Conservation (phyloP, 92 coral and sea anemone genomes). For the Umimayanthus kanabou region DNA sequence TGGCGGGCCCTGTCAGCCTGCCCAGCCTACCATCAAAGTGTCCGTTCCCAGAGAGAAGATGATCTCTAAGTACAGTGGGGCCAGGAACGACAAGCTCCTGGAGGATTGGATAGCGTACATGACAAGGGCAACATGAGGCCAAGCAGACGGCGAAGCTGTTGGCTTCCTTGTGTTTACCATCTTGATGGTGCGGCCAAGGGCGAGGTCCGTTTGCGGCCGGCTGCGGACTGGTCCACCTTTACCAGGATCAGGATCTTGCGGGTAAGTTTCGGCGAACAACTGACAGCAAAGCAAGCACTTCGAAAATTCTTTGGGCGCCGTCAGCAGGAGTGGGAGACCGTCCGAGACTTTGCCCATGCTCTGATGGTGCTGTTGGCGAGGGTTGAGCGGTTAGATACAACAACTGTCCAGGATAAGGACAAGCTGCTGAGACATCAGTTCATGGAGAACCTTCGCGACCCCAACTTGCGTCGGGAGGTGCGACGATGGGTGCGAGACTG, state of each 20-base stretch:
- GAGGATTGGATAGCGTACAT: no score
- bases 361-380: conserved; percentile 34
- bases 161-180: conserved; percentile 51
- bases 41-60: no score
- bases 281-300: conserved; percentile 44
- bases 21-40: conserved; percentile 30
- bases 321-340: neutral
- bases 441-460: conserved; percentile 43
- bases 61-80: no score
- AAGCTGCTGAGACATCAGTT: conserved; percentile 50
- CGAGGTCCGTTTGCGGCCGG: conserved; percentile 36
- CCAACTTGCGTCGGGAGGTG: conserved; percentile 10
- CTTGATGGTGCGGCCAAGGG: conserved; percentile 59
- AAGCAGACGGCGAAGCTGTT: conserved; percentile 38
- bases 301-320: conserved; percentile 24
- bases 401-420: conserved; percentile 36
- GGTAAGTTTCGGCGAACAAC: neutral
- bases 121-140: neutral
- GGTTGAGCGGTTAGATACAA: conserved; percentile 25
- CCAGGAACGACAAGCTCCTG: no score
- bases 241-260: neutral
- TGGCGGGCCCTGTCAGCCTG: neutral
- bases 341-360: conserved; percentile 21
- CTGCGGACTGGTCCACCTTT: conserved; percentile 26
- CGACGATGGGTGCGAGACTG: conserved; percentile 14